Evolutionary conservation across 92 coral and sea anemone species (phyloP), one percentile per base, ranked within the genome.

Genomic region (Epizoanthus illoricatus): DNA sequence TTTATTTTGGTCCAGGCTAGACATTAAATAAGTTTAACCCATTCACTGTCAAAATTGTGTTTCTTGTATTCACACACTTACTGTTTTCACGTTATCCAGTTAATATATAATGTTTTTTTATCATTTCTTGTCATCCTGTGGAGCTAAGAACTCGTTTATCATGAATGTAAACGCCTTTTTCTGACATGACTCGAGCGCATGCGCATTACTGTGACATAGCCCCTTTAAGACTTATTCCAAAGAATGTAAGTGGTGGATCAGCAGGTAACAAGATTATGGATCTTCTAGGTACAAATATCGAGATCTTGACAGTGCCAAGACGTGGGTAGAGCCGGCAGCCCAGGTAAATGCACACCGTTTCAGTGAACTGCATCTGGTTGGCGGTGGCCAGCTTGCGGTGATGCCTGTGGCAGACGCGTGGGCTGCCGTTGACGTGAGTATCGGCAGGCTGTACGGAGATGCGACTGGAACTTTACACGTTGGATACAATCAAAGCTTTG

Each of bases 251-350:
- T 28, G 20, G 4, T 18, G 40, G 36, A 12, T 10, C 0, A 39
- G 18, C 42, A 72, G 0, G 42, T 72, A 39, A 20, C 15, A 0
- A 72, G 56, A 52, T 4, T 75, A 49, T 58, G 49, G 16, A 13
- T 11, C 11, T 72, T 81, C 55, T 52, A 90, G 94, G 21, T 90
- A 90, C 75, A 84, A 85, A 13, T 56, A 84, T 69, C 81, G 90
- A 40, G 81, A 67, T 39, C 57, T 90, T 15, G 94, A 90, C 68
- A 85, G 94, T 20, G 85, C 91, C 5, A 88, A 80, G 56, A 90
- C 94, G 4, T 90, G 94, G 94, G 84, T 90, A 49, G 91, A 84
- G 54, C 89, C 90, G 19, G 84, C 83, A 64, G 57, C 89, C 16
- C 83, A 79, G 7, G 70, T 74, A 40, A 81, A 75, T 55, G 49